Conservation (phyloP, 64 coral and sea anemone species). For the Porites lutea region DNA sequence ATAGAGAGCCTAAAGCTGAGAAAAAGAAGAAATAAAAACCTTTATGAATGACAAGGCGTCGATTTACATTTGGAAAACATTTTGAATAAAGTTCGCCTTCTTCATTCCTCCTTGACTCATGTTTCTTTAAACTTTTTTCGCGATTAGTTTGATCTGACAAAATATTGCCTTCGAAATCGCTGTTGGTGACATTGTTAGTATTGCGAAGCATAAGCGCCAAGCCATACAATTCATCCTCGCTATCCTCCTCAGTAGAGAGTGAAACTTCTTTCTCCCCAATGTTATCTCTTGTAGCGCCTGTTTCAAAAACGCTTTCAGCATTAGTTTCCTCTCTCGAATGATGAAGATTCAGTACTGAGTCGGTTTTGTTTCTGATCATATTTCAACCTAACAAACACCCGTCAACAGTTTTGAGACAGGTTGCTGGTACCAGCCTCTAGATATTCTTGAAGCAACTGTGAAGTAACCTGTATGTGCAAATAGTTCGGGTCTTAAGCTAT, state of each 20-base stretch:
- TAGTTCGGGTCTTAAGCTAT: neutral
- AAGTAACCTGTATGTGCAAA: neutral
- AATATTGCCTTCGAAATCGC: too few relatives aligned
- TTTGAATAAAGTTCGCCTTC: neutral
- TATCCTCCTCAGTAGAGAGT: neutral
- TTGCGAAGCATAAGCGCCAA: conserved; percentile 6
- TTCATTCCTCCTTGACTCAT: neutral
- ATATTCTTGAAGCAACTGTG: too few relatives aligned
- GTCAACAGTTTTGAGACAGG: neutral
- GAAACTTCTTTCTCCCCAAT: too few relatives aligned
- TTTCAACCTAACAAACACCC: conserved; percentile 1
- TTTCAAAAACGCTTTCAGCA: too few relatives aligned
- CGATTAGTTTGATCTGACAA: neutral
- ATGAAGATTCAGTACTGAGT: neutral
- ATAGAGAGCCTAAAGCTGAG: conserved; percentile 81
- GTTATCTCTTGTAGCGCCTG: too few relatives aligned
- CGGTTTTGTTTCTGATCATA: neutral
- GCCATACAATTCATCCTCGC: conserved; percentile 27
- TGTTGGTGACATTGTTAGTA: neutral
- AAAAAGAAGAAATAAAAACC: conserved; percentile 96
- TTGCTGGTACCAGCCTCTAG: conserved; percentile 6
- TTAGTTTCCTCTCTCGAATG: neutral
- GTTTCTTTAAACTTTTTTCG: neutral
- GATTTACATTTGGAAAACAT: conserved; percentile 69
- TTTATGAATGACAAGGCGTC: conserved; percentile 79